Evolutionary conservation across 1,140 invertebrate genomes (phyloP).

Genomic region (Leguminivora glycinivorella): DNA sequence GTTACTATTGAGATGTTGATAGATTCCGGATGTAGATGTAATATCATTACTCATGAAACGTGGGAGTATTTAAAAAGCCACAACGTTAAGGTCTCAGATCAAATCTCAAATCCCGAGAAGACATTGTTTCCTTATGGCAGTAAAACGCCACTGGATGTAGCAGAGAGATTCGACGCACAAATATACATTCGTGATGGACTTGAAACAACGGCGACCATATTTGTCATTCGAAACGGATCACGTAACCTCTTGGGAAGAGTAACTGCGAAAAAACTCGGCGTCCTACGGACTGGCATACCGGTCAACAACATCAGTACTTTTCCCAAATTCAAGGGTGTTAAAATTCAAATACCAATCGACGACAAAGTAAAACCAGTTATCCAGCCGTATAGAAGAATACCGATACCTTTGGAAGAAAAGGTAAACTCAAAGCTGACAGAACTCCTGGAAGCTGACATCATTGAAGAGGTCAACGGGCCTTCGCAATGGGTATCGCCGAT

Average conservation of each 20-base stretch:
- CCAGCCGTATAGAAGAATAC: slow-evolving; percentile 42
- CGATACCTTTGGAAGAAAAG: not conserved
- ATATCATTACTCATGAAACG: slow-evolving; percentile 41
- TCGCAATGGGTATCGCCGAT: no score
- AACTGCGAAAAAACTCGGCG: slow-evolving; percentile 34
- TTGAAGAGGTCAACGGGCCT: no score
- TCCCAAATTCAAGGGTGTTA: slow-evolving; percentile 52
- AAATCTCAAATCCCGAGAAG: slow-evolving; percentile 34
- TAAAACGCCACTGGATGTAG: slow-evolving; percentile 31
- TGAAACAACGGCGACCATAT: slow-evolving; percentile 30
- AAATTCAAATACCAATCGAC: slow-evolving; percentile 47
- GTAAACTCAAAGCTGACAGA: no score
- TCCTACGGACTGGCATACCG: slow-evolving; percentile 44
- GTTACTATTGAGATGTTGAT: slow-evolving; percentile 40
- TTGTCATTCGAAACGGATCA: slow-evolving; percentile 38
- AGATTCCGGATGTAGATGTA: slow-evolving; percentile 43
- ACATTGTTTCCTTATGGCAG: slow-evolving; percentile 37
- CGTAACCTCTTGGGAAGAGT: slow-evolving; percentile 41
- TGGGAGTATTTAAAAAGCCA: slow-evolving; percentile 39
- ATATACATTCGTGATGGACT: slow-evolving; percentile 18
- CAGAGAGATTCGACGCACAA: slow-evolving; percentile 38
- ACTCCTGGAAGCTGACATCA: no score
- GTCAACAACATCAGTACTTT: slow-evolving; percentile 38
- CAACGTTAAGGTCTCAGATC: slow-evolving; percentile 35
- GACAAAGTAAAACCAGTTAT: slow-evolving; percentile 35